Evolutionary conservation across 2,797 vertebrate genomes (phyloP).

Genomic region (Selene dorsalis): DNA sequence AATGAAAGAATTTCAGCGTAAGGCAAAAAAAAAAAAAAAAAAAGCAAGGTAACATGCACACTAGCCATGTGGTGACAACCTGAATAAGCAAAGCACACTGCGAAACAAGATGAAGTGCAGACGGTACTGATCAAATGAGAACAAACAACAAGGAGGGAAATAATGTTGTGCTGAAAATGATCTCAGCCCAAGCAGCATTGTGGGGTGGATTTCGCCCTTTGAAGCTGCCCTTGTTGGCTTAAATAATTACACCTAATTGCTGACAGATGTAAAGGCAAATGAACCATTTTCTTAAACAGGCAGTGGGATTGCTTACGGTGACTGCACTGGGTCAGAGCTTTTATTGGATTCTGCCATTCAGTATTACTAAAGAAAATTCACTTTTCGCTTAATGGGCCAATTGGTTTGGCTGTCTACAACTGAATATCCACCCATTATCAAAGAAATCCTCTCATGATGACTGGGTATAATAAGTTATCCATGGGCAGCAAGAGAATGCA

Average conservation of each 20-base stretch:
- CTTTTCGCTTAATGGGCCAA: conserved; percentile 11
- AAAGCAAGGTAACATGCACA: conserved; percentile 18
- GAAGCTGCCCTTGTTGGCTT: conserved; percentile 63
- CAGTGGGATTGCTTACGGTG: conserved; percentile 40
- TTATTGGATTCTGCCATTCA: conserved; percentile 47
- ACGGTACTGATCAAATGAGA: conserved; percentile 44
- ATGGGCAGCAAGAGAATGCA: conserved; percentile 1
- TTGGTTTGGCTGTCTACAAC: conserved; percentile 32
- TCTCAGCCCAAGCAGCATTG: conserved; percentile 42
- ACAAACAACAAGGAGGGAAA: conserved; percentile 58
- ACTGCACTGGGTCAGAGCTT: conserved; percentile 48
- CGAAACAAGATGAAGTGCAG: conserved; percentile 44
- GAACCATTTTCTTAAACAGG: conserved; percentile 55
- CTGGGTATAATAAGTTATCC: neutral
- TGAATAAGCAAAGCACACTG: conserved; percentile 54
- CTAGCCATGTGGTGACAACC: conserved; percentile 36
- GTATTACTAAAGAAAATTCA: conserved; percentile 25
- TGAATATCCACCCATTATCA: conserved; percentile 12
- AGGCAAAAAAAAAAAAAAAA: conserved; percentile 40
- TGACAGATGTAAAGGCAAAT: conserved; percentile 77
- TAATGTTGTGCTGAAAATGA: conserved; percentile 60
- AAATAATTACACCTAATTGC: conserved; percentile 76
- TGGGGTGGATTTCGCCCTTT: conserved; percentile 61
- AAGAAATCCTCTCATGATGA: neutral
- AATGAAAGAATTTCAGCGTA: conserved; percentile 37